Evolutionary conservation across 2,888 invertebrate genomes (phyloP).

Genomic region (Coelinius sp.): DNA sequence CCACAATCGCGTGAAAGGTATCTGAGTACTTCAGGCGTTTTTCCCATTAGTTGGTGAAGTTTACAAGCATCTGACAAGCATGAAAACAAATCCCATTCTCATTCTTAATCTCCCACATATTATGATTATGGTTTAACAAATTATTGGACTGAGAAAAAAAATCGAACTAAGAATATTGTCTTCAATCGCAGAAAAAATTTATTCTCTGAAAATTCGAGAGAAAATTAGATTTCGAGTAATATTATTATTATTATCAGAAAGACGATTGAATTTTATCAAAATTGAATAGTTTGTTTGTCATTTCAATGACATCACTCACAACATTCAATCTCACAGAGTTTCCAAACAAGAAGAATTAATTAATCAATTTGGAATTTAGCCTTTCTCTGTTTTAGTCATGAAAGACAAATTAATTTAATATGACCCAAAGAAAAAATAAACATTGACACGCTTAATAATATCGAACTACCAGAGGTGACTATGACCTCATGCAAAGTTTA

Average conservation of each 20-base stretch:
- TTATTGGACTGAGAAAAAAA: background rate
- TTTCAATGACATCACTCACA: no score
- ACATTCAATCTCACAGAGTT: no score
- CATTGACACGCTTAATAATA: background rate
- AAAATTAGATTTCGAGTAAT: no score
- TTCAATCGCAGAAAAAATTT: no score
- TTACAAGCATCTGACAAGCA: slow-evolving; percentile 6
- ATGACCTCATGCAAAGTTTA: background rate
- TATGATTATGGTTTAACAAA: background rate
- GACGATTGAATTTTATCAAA: no score
- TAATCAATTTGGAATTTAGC: no score
- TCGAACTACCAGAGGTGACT: background rate
- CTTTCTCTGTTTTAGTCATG: no score
- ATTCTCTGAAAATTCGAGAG: no score
- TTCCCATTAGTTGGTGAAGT: slow-evolving; percentile 50
- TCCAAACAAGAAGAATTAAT: no score
- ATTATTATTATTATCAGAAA: no score
- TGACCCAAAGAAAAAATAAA: background rate
- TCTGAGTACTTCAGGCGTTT: slow-evolving; percentile 60
- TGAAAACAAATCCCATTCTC: slow-evolving; percentile 36
- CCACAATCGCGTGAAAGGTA: slow-evolving; percentile 61
- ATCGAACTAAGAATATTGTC: background rate
- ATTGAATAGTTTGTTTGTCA: background rate
- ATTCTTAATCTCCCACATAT: background rate
- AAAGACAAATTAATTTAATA: no score